Percentiles rank a stretch among this genome's conserved stretches.
phyloP scores from a whole-genome alignment of 2,113 vertebrate genomes.

The Microcebus ravelobensis region DNA sequence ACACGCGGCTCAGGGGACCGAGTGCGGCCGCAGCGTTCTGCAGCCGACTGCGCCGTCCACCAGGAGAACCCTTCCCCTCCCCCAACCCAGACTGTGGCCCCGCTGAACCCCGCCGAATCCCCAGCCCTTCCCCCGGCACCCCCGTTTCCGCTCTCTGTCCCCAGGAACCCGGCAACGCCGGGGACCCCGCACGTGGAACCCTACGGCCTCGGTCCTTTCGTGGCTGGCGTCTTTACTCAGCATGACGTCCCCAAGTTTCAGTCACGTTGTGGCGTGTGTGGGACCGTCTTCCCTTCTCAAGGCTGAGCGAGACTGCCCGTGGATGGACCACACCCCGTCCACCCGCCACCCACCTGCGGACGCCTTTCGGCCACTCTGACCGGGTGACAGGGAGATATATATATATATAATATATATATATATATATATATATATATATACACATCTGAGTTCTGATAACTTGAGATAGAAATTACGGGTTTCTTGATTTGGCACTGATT shows the following conservation, averaged over 20 bases:
- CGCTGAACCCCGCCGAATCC: no score
- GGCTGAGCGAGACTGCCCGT: background rate
- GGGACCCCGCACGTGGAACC: no score
- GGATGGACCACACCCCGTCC: fast-evolving
- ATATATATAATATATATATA: no score
- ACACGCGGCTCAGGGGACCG: no score
- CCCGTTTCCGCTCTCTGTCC: background rate
- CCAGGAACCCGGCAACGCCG: background rate
- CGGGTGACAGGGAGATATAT: background rate
- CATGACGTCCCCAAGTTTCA: background rate
- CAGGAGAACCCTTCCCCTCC: background rate
- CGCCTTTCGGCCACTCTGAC: background rate
- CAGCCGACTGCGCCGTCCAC: fast-evolving
- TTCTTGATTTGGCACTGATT: no score
- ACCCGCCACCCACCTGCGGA: fast-evolving
- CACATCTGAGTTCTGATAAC: no score
- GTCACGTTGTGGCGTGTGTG: fast-evolving
- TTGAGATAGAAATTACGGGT: no score
- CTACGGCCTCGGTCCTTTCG: background rate
- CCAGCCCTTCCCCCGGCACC: no score
- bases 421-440: background rate
- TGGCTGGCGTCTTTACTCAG: background rate
- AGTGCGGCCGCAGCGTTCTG: fast-evolving
- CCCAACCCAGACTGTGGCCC: background rate
- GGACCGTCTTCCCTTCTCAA: background rate